Evolutionary conservation across 2,797 vertebrate genomes (phyloP).

Genomic region (Thalassophryne amazonica): DNA sequence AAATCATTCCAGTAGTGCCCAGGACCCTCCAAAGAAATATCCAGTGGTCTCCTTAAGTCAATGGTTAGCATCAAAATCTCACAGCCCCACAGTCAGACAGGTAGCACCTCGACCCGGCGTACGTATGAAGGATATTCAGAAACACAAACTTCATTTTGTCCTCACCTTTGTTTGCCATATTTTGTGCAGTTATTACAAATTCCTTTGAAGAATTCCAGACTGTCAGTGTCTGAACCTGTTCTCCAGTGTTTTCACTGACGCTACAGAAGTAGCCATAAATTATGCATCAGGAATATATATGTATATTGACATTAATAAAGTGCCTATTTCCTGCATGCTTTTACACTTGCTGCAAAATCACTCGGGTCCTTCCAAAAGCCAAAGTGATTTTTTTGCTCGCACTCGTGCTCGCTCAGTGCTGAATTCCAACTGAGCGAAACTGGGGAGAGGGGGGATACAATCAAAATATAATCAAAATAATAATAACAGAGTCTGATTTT

Average conservation of each 20-base stretch:
- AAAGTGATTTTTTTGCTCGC: slow-evolving; percentile 30
- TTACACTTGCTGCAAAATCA: slow-evolving; percentile 76
- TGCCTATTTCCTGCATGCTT: slow-evolving; percentile 73
- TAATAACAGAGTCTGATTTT: slow-evolving; percentile 66
- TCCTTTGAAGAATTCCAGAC: slow-evolving; percentile 74
- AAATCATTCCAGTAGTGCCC: too few species aligned
- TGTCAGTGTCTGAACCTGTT: slow-evolving; percentile 63
- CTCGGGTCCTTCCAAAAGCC: slow-evolving; percentile 66
- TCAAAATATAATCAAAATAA: slow-evolving; percentile 79
- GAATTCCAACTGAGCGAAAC: slow-evolving; percentile 58
- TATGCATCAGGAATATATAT: slow-evolving; percentile 82
- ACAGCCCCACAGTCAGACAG: too few species aligned
- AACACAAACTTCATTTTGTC: slow-evolving; percentile 19
- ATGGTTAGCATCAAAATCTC: too few species aligned
- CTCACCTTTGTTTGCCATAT: slow-evolving; percentile 44
- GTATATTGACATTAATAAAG: slow-evolving; percentile 82
- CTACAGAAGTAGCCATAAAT: slow-evolving; percentile 80
- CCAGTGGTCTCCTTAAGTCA: too few species aligned
- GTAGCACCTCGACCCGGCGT: too few species aligned
- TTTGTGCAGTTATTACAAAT: slow-evolving; percentile 57
- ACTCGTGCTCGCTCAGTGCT: slow-evolving; percentile 29
- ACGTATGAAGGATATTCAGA: slow-evolving; percentile 11
- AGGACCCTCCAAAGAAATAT: too few species aligned
- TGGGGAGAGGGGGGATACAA: too few species aligned
- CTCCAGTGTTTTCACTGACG: slow-evolving; percentile 68